Evolutionary conservation across 2,797 vertebrate genomes (phyloP).

Genomic region (Crocodylus rhombifer): DNA sequence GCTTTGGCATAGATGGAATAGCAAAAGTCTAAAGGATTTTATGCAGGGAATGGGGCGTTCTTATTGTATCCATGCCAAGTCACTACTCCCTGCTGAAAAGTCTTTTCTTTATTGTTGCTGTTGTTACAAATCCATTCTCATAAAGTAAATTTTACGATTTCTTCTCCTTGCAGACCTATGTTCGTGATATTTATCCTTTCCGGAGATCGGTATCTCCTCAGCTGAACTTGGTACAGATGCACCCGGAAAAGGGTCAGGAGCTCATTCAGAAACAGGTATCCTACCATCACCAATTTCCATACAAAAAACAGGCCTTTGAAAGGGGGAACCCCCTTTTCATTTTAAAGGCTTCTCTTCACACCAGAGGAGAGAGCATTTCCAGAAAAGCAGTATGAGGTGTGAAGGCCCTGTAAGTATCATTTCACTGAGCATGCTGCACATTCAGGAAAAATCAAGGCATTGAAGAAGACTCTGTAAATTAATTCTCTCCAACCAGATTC

Average conservation of each 20-base stretch:
- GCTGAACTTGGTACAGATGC: slow-evolving; percentile 97
- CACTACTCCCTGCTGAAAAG: background rate
- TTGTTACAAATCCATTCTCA: background rate
- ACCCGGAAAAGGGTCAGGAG: slow-evolving; percentile 97
- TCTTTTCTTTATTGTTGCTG: background rate
- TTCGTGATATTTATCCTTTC: slow-evolving; percentile 98
- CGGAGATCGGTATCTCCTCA: slow-evolving; percentile 97
- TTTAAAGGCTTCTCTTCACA: background rate
- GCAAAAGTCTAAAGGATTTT: background rate
- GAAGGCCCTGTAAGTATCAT: background rate
- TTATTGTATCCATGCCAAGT: background rate
- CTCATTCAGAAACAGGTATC: slow-evolving; percentile 98
- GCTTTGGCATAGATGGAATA: background rate
- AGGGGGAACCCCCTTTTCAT: background rate
- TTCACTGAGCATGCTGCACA: background rate
- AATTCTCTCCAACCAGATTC: background rate
- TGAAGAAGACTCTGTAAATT: background rate
- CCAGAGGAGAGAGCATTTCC: background rate
- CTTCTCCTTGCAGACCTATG: slow-evolving; percentile 89
- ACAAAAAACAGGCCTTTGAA: background rate
- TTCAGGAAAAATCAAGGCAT: background rate
- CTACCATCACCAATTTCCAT: background rate
- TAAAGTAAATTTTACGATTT: slow-evolving; percentile 6
- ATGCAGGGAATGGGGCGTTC: background rate
- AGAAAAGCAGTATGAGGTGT: background rate